phyloP scores from a whole-genome alignment of 2,888 invertebrate species.

The Dicyrtoma fusca region DNA sequence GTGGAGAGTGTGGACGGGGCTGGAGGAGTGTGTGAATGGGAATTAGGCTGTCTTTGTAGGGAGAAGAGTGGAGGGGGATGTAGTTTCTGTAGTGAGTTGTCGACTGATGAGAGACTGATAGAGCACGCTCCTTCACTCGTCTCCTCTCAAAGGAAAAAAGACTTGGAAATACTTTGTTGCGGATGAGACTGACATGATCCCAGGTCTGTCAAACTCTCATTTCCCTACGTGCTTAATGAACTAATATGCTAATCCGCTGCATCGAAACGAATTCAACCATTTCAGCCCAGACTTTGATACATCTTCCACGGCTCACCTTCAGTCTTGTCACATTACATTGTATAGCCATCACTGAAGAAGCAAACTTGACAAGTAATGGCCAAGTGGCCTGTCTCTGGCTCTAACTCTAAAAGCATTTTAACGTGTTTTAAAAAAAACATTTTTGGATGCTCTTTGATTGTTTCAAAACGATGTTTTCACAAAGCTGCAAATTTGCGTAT shows the following conservation, averaged over 20 bases:
- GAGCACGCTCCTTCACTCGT: slow-evolving; percentile 19
- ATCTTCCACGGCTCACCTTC: background rate
- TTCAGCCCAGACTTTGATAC: background rate
- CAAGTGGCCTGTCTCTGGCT: too few relatives aligned
- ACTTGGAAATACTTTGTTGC: slow-evolving; percentile 15
- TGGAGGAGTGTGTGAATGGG: background rate
- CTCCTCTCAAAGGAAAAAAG: background rate
- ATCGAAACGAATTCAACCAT: slow-evolving; percentile 21
- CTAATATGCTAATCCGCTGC: slow-evolving; percentile 47
- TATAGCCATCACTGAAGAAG: too few relatives aligned
- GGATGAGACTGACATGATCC: slow-evolving; percentile 11
- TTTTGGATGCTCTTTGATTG: too few relatives aligned
- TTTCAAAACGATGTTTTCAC: too few relatives aligned
- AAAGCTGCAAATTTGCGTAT: too few relatives aligned
- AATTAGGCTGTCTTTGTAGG: background rate
- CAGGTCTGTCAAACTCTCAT: slow-evolving; percentile 19
- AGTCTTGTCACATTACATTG: background rate
- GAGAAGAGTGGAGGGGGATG: background rate
- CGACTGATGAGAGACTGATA: slow-evolving; percentile 28
- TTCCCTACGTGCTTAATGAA: slow-evolving; percentile 52
- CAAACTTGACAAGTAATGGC: too few relatives aligned
- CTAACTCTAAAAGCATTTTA: too few relatives aligned
- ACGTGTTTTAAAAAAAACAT: too few relatives aligned
- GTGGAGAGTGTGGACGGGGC: background rate
- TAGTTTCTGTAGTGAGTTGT: background rate